phyloP scores from a whole-genome alignment of 2,113 vertebrate species.

The Eonycteris spelaea region DNA sequence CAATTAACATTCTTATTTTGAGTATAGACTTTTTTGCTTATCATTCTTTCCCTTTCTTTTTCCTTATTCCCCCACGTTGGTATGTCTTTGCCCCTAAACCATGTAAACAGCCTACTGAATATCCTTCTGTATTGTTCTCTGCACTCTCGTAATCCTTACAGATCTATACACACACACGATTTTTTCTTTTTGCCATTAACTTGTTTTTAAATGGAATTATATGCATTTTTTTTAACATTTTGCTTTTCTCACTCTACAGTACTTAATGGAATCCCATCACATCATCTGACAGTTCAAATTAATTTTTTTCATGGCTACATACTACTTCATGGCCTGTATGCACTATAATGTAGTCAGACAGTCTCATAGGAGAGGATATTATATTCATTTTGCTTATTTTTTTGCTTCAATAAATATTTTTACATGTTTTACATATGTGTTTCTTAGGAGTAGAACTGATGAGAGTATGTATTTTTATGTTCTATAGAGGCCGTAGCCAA shows the following conservation, averaged over 20 bases:
- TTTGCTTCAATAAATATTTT: not conserved
- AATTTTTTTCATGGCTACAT: not conserved
- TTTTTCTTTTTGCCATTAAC: not conserved
- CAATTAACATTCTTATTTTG: not conserved
- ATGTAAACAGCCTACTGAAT: not conserved
- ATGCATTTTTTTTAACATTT: not conserved
- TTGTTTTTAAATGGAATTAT: not conserved
- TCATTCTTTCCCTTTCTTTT: not conserved
- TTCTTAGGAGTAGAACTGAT: not conserved
- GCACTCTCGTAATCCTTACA: not conserved
- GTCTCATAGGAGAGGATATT: not conserved
- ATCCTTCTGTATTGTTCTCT: not conserved
- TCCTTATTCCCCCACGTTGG: not conserved
- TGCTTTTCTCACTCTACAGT: not conserved
- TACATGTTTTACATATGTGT: not conserved
- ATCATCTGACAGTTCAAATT: not conserved
- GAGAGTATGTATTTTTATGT: not conserved
- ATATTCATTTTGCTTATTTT: not conserved
- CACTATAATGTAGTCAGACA: not conserved
- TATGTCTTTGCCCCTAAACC: not conserved
- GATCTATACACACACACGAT: not conserved
- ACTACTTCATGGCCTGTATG: not conserved
- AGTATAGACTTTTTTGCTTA: not conserved
- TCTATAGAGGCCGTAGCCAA: not conserved
- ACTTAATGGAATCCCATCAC: not conserved